Evolutionary conservation across 2,113 vertebrate species (phyloP), one percentile per base, ranked within the genome.

Genomic region (Phylloscopus trochiloides): DNA sequence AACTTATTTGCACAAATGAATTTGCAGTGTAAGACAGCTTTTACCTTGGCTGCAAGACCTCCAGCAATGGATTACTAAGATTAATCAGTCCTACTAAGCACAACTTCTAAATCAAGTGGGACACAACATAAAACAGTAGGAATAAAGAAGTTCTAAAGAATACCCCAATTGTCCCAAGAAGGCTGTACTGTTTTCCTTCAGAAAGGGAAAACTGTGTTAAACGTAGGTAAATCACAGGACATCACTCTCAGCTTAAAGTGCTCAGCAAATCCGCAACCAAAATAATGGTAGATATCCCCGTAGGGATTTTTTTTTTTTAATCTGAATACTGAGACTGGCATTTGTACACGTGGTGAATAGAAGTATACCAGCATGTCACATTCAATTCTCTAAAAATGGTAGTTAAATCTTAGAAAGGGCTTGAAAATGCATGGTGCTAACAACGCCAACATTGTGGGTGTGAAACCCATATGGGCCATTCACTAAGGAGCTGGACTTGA

Each of bases 391-490:
- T 52, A 82, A 85, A 90, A 88, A 21, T 26, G 0, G 7, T 28
- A 11, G n/a, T 47, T 66, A 32, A 67, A 80, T n/a, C 17, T 40
- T 40, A 88, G 36, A 75, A 75, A 72, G 13, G 6, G 40, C 25
- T 72, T 63, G 12, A 63, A 67, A 75, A 43, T 76, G 8, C 26
- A 26, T 17, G 9, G 21, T 51, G 31, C 9, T 58, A 34, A 31
- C 20, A 50, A 31, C 0, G 0, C 6, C 31, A 26, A 3, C 16
- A 58, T 9, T 36, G 26, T 26, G 25, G 21, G 10, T 66, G 36
- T 0, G 0, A 67, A 36, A 58, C 20, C 20, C 51, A 34, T 31
- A 31, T 21, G 36, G 52, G 20, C 25, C 43, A 51, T 66, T 86
- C 20, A 50, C 20, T 58, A 50, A 75, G 57, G 43, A 14, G 10